phyloP scores from a whole-genome alignment of 1,140 invertebrate species.

The Leucophenga varia region DNA sequence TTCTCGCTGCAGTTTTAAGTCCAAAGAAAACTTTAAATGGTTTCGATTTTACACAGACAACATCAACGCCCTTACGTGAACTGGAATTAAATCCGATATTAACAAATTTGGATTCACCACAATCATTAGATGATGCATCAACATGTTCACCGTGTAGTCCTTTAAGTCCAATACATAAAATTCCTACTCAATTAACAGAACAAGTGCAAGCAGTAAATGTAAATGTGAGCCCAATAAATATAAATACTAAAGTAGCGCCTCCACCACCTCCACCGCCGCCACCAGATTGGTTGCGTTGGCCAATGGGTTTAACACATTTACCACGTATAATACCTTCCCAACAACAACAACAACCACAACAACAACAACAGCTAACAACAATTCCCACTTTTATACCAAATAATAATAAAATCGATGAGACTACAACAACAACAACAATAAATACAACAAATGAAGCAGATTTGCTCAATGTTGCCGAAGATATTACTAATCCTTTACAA shows the following conservation, averaged over 20 bases:
- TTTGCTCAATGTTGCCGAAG: not conserved
- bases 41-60: slow-evolving; percentile 28
- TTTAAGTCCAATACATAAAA: not conserved
- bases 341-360: not conserved
- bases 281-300: slow-evolving; percentile 37
- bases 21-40: slow-evolving; percentile 45
- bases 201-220: not conserved
- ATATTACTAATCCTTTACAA: no score
- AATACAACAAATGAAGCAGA: slow-evolving; percentile 18
- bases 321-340: not conserved
- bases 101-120: slow-evolving; percentile 18
- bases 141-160: not conserved
- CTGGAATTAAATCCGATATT: not conserved
- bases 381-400: no score
- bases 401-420: no score
- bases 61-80: slow-evolving; percentile 13
- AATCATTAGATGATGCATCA: slow-evolving; percentile 28
- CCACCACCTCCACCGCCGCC: slow-evolving; percentile 47
- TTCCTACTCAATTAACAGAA: no score
- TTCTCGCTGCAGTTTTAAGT: slow-evolving; percentile 27
- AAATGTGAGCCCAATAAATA: no score
- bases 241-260: no score
- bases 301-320: slow-evolving; percentile 16
- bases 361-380: not conserved
- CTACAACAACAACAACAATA: slow-evolving; percentile 8